Conservation (phyloP, 2,888 invertebrate genomes). For the Xestia xanthographa region DNA sequence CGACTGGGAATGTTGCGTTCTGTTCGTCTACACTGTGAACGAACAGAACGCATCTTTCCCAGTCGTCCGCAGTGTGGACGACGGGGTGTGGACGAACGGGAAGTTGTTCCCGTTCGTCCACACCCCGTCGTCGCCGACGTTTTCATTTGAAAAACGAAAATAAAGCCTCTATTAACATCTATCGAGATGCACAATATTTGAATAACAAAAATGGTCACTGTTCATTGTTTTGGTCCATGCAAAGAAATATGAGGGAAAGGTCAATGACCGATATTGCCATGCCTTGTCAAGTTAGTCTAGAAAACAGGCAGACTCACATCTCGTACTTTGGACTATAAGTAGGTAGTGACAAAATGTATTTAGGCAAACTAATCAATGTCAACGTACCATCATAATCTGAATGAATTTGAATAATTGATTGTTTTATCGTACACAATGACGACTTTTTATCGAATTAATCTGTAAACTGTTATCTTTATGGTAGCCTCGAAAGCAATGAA, state of each 20-base stretch:
- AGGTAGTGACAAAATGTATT: not conserved
- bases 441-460: not conserved
- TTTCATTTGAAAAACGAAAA: not conserved
- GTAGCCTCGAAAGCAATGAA: constrained; percentile 32
- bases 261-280: not conserved
- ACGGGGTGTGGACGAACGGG: no score
- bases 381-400: constrained; percentile 18
- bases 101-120: no score
- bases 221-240: not conserved
- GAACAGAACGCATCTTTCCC: no score
- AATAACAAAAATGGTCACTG: not conserved
- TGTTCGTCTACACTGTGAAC: no score
- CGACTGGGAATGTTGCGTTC: no score
- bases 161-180: no score
- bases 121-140: no score
- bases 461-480: constrained; percentile 10
- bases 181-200: not conserved
- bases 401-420: not conserved
- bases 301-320: not conserved
- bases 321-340: not conserved
- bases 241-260: not conserved
- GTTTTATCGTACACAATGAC: not conserved
- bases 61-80: no score
- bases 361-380: not conserved
- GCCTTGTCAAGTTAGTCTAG: not conserved